Base-by-base conservation (phyloP, 2,797 vertebrate species). In the Peromyscus attwateri region DNA sequence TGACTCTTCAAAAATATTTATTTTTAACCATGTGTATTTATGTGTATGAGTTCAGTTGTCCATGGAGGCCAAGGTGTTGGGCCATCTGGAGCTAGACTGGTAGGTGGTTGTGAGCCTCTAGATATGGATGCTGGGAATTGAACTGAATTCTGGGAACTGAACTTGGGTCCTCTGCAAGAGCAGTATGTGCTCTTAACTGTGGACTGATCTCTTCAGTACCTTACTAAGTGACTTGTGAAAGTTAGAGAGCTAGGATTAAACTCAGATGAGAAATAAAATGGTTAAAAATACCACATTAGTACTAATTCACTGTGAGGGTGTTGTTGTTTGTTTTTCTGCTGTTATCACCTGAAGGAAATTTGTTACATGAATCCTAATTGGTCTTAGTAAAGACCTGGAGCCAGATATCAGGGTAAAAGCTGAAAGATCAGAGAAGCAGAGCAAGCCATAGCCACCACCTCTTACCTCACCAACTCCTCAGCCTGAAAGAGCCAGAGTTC, bases 311-410 rank as follows among this genome's bases (percentile, higher is more conserved):
- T 90, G 29, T 49, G 62, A 25, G 8, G 11, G 1, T 85, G 12
- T 81, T 25, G 49, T 31, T 43, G 37, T 80, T 95, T 95, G 68
- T 79, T 88, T 93, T 85, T 94, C 64, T 83, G 8, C 16, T 89
- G 2, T 80, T 77, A 1, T 70, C 77, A 68, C 60, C 57, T 68
- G 66, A 29, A 93, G 82, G 68, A 16, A 64, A 79, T 23, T 70
- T 64, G 55, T 52, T 52, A 13, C 52, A 17, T 55, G 55, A 55
- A 55, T 55, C 16, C 55, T 17, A 55, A 55, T 55, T 55, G 55
- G 55, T 55, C 55, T 55, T 55, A 55, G 52, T 55, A 55, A 55
- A 55, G 3, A 17, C 55, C 55, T 1, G 4, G 16, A 17, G 55
- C 55, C 16, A 55, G 55, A 55, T 55, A 55, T 55, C 55, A 55